Conservation (phyloP, 2,113 vertebrate species). For the Daboia siamensis region DNA sequence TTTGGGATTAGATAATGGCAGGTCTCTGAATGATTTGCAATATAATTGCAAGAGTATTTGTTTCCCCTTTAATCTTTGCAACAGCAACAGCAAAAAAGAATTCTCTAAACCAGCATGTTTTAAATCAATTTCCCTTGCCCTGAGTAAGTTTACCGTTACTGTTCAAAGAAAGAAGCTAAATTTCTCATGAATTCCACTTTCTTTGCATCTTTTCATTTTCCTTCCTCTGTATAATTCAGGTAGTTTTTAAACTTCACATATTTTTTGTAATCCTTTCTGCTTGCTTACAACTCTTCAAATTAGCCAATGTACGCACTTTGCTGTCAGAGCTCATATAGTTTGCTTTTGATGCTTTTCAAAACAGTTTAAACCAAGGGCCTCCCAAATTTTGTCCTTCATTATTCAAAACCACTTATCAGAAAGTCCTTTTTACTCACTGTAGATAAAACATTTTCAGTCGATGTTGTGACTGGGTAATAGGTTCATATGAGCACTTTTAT, state of each 20-base stretch:
- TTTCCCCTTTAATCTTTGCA: neutral
- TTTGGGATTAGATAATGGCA: neutral
- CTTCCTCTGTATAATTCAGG: neutral
- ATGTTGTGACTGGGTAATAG: too few relatives aligned
- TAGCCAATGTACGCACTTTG: neutral
- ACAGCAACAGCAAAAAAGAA: neutral
- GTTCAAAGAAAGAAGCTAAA: neutral
- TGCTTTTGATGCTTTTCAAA: neutral
- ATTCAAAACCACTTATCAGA: neutral
- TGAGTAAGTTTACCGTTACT: neutral
- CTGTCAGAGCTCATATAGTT: neutral
- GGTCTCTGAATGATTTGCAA: neutral
- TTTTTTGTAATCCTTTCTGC: neutral
- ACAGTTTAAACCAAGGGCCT: neutral
- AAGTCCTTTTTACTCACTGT: neutral
- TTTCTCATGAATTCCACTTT: neutral
- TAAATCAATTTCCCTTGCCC: neutral
- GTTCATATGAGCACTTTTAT: neutral
- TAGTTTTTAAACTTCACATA: neutral
- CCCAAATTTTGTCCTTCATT: neutral
- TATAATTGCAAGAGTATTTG: neutral
- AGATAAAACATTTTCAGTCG: neutral
- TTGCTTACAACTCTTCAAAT: neutral
- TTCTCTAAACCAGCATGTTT: neutral
- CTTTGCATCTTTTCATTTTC: neutral